Evolutionary conservation across 2,113 vertebrate genomes (phyloP).

Genomic region (Serinus canaria): DNA sequence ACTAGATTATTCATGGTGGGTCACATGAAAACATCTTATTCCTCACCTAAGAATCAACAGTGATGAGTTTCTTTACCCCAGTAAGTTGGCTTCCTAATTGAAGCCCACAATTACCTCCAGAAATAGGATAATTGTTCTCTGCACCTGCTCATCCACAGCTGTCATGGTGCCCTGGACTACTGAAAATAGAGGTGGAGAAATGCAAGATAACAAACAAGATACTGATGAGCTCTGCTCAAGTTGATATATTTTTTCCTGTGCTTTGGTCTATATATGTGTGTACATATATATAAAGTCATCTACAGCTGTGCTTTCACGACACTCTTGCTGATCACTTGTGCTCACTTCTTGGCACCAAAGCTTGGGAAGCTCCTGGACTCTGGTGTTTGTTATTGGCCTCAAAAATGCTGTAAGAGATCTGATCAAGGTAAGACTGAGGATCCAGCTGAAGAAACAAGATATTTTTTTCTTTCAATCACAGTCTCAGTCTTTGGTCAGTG

Average conservation of each 20-base stretch:
- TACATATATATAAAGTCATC: background rate
- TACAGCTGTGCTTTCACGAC: background rate
- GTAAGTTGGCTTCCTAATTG: background rate
- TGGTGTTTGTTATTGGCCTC: background rate
- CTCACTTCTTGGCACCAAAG: background rate
- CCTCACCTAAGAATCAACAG: accelerated
- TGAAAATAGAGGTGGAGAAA: background rate
- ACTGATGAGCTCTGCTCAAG: background rate
- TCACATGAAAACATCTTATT: background rate
- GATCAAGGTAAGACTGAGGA: background rate
- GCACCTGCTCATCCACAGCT: background rate
- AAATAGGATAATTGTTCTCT: slow-evolving; percentile 4
- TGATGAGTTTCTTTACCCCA: background rate
- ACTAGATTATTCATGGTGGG: background rate
- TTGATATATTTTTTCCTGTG: background rate
- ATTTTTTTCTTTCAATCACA: background rate
- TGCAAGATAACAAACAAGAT: background rate
- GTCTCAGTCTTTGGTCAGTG: background rate
- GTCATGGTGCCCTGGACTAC: background rate
- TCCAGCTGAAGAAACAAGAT: background rate
- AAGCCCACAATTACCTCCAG: background rate
- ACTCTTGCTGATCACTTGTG: background rate
- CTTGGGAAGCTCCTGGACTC: background rate
- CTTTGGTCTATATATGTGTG: background rate
- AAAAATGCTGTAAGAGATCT: background rate